Percentiles rank a stretch among this genome's conserved stretches.
These are phyloP conservation scores for Cygnus atratus DNA, from an alignment of 2,113 vertebrate genomes.

Conservation along the genomic window DNA sequence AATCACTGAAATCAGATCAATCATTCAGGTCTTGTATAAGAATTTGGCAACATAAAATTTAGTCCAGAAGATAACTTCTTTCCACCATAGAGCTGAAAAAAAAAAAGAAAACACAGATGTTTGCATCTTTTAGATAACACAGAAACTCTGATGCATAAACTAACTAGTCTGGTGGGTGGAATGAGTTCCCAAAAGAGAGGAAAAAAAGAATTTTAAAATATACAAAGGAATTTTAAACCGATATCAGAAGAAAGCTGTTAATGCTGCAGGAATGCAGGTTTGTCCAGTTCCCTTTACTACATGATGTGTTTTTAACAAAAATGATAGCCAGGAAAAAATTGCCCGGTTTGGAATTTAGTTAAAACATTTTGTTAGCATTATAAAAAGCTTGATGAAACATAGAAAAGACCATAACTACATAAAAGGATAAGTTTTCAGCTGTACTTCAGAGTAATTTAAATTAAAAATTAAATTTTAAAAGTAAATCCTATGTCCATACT, in stretches of 20 bases:
- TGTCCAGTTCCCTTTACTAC: background rate
- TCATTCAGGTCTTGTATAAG: background rate
- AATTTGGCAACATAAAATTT: background rate
- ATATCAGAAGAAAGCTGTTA: background rate
- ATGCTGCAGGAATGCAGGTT: background rate
- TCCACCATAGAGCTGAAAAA: background rate
- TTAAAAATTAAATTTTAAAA: background rate
- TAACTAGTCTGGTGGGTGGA: background rate
- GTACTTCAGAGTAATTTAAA: background rate
- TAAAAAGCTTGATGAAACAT: background rate
- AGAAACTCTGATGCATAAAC: background rate
- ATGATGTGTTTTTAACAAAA: background rate
- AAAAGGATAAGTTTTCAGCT: background rate
- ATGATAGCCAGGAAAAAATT: background rate
- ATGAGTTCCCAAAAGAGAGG: background rate
- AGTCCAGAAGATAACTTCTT: background rate
- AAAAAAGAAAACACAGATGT: background rate
- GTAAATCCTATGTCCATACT: background rate
- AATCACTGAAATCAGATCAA: background rate
- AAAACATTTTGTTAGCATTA: background rate
- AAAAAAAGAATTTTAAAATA: background rate
- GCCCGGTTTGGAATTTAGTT: background rate
- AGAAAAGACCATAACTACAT: fast-evolving
- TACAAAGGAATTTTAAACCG: background rate
- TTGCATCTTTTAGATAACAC: background rate